Evolutionary conservation across 2,113 vertebrate genomes (phyloP).

Genomic region (Upupa epops): DNA sequence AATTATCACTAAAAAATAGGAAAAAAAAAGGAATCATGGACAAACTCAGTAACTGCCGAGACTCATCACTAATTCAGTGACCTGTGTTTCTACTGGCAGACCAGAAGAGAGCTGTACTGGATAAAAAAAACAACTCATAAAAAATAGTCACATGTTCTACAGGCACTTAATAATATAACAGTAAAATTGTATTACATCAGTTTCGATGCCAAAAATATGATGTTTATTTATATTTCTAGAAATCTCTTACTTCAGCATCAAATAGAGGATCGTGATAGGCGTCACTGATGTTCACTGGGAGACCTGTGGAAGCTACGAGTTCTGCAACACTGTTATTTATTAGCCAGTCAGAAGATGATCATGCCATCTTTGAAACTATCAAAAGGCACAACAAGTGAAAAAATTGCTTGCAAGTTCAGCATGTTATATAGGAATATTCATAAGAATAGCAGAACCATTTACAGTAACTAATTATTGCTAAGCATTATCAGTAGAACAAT

Average conservation of each 20-base stretch:
- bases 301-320: slow-evolving; percentile 95
- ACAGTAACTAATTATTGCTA: background rate
- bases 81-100: background rate
- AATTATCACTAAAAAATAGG: background rate
- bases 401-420: background rate
- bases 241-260: slow-evolving; percentile 88
- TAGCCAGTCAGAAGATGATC: slow-evolving; percentile 94
- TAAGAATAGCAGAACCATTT: background rate
- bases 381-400: slow-evolving; percentile 16
- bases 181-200: background rate
- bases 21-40: background rate
- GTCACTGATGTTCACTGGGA: slow-evolving; percentile 97
- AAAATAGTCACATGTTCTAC: background rate
- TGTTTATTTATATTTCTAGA: background rate
- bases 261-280: slow-evolving; percentile 98
- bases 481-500: background rate
- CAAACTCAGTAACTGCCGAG: background rate
- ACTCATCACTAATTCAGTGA: background rate
- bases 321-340: slow-evolving; percentile 98
- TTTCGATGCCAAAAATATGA: background rate
- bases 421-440: background rate
- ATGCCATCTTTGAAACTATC: slow-evolving; percentile 92
- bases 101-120: background rate
- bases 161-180: background rate
- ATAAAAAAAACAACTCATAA: background rate